Evolutionary conservation across 2,113 vertebrate species (phyloP).

Genomic region (Serilophus lunatus): DNA sequence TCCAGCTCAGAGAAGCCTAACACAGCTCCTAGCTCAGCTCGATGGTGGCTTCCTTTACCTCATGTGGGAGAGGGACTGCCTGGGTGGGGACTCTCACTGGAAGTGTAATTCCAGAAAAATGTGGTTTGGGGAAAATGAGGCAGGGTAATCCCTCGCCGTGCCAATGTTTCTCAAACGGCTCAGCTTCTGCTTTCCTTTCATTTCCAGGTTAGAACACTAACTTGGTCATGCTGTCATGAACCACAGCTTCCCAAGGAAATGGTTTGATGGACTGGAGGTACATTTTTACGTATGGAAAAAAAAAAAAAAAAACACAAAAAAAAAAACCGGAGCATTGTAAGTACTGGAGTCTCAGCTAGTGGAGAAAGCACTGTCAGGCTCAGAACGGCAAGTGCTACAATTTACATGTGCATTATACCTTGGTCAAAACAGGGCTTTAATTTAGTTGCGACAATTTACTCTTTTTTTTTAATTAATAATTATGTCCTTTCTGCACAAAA

Average conservation of each 20-base stretch:
- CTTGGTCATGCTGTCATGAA: not conserved
- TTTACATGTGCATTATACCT: not conserved
- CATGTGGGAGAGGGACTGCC: slow-evolving; percentile 51
- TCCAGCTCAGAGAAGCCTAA: slow-evolving; percentile 61
- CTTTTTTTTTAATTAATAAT: not conserved
- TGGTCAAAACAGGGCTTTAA: not conserved
- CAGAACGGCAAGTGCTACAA: not conserved
- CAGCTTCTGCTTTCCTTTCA: slow-evolving; percentile 23
- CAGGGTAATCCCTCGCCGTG: slow-evolving; percentile 24
- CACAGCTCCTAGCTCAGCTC: slow-evolving; percentile 8
- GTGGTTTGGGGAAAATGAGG: slow-evolving; percentile 32
- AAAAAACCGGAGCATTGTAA: not conserved
- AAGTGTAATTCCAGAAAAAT: slow-evolving; percentile 51
- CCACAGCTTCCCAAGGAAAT: slow-evolving; percentile 41
- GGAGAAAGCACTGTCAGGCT: not conserved
- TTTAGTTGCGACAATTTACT: not conserved
- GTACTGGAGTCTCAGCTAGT: not conserved
- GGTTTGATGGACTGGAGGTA: not conserved
- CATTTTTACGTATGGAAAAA: not conserved
- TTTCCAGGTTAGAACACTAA: slow-evolving; percentile 33
- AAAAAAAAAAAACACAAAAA: no score
- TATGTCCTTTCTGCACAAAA: not conserved
- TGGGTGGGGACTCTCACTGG: slow-evolving; percentile 67
- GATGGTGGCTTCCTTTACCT: slow-evolving; percentile 57
- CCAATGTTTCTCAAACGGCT: slow-evolving; percentile 25